These are phyloP conservation scores for Xylota segnis DNA, from an alignment of 2,888 invertebrate species.

Conservation along the genomic window DNA sequence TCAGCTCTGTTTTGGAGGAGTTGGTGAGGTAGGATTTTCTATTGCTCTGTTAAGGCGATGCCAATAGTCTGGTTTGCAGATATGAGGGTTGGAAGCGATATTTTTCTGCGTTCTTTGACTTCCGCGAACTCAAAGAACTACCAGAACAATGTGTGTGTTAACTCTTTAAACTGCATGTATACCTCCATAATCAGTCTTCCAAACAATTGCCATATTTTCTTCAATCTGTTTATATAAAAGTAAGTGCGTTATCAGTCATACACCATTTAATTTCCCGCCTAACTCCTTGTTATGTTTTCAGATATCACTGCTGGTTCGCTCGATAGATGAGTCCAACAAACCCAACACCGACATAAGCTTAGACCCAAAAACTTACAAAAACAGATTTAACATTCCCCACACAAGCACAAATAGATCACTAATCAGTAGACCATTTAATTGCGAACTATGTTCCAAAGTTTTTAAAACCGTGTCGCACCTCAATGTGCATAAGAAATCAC, in stretches of 20 bases:
- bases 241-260: slow-evolving; percentile 2
- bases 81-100: too few relatives aligned
- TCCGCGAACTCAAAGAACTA: too few relatives aligned
- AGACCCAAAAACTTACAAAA: not conserved
- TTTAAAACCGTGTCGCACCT: slow-evolving; percentile 11
- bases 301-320: not conserved
- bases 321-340: not conserved
- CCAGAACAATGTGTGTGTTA: too few relatives aligned
- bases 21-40: too few relatives aligned
- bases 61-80: too few relatives aligned
- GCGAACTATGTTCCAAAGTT: slow-evolving; percentile 1
- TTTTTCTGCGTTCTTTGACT: too few relatives aligned
- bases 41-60: too few relatives aligned
- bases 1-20: too few relatives aligned
- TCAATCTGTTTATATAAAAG: not conserved
- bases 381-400: not conserved
- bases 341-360: not conserved
- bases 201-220: not conserved
- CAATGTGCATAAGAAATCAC: slow-evolving; percentile 69
- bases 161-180: too few relatives aligned
- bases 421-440: not conserved
- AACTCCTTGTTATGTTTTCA: slow-evolving; percentile 9
- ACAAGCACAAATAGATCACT: not conserved
- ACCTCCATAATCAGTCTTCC: too few relatives aligned
- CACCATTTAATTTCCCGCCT: not conserved